Percentiles rank a stretch among this genome's conserved stretches.
Conservation (phyloP, 2,888 invertebrate genomes). For the Petrolisthes cinctipes region DNA sequence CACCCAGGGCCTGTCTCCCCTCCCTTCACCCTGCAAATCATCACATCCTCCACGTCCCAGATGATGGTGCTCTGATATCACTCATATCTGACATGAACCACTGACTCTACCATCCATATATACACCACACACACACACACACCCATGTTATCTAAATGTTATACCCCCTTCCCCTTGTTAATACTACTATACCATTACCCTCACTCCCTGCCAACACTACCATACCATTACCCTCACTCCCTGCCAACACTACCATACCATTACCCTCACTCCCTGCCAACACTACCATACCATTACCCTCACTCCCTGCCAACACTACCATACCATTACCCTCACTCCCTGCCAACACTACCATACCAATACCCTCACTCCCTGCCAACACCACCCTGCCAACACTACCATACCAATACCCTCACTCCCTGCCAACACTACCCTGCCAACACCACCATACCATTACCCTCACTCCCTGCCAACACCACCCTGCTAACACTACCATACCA, state of each 20-base stretch:
- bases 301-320: neutral
- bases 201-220: neutral
- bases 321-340: neutral
- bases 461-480: no score
- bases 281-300: neutral
- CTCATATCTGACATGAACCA: no score
- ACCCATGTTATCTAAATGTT: neutral
- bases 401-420: neutral
- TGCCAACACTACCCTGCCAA: no score
- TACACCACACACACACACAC: neutral
- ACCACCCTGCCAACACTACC: neutral
- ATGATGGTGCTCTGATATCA: no score
- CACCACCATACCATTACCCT: neutral
- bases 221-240: neutral
- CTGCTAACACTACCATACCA: neutral
- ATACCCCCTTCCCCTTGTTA: neutral
- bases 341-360: neutral
- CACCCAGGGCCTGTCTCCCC: neutral
- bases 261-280: neutral
- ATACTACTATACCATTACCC: neutral
- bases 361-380: neutral
- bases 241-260: neutral
- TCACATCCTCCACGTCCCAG: neutral
- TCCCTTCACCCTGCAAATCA: neutral
- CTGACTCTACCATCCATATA: no score